Conservation (phyloP, 2,797 vertebrate species). For the Liasis olivaceus region DNA sequence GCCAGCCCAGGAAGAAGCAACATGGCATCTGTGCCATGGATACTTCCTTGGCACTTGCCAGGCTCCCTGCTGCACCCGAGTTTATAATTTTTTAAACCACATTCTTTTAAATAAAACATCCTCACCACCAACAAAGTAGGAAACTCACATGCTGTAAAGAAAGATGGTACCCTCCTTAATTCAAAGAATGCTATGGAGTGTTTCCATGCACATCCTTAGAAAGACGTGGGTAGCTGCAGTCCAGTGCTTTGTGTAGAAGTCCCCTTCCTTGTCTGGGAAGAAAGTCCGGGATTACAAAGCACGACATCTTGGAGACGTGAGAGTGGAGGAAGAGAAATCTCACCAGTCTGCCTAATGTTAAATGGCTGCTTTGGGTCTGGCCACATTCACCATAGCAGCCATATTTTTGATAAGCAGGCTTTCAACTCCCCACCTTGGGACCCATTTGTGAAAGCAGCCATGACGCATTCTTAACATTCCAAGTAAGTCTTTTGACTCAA, state of each 20-base stretch:
- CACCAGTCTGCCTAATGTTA: background rate
- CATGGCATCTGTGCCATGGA: background rate
- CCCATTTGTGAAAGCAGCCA: background rate
- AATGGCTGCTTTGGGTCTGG: background rate
- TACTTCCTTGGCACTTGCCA: background rate
- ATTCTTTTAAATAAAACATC: background rate
- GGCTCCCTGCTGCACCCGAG: background rate
- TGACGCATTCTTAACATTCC: background rate
- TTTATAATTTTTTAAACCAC: background rate
- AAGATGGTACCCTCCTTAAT: background rate
- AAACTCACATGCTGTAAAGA: background rate
- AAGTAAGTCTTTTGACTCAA: background rate
- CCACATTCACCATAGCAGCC: background rate
- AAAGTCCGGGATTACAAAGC: background rate
- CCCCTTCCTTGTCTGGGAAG: background rate
- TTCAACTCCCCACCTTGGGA: background rate
- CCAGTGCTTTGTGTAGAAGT: background rate
- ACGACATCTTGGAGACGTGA: background rate
- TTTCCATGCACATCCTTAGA: background rate
- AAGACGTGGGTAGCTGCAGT: background rate
- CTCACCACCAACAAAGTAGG: background rate
- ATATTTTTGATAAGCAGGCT: background rate
- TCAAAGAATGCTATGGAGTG: background rate
- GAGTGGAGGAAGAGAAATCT: background rate
- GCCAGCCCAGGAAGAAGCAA: background rate